Base-by-base conservation (phyloP, 2,888 invertebrate genomes). In the Heliconius ethilla region DNA sequence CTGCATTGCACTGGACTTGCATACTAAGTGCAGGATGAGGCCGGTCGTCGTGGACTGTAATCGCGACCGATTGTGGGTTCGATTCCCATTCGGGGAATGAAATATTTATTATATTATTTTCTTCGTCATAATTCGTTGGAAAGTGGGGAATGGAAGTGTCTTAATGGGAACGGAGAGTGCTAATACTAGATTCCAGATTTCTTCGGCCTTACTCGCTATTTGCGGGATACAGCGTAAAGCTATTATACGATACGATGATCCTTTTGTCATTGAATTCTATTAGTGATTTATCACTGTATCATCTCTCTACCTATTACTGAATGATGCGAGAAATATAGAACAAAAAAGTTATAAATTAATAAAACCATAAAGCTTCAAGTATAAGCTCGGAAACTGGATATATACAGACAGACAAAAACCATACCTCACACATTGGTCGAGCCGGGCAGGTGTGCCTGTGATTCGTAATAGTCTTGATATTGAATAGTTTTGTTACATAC, bases 391-490 rank as follows among this genome's bases (percentile, higher is more conserved):
- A 72, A 72, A 72, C 70, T 55, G 70, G 55, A 72, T n/a, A 13
- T n/a, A 13, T 15, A 33, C 55, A 55, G 70, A 55, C 55, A 25
- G 51, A 72, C 70, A 72, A 72, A 55, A 70, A 72, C 55, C 70
- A n/a, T 59, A 29, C 55, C 55, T 33, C 55, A 70, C 45, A 45
- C 29, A 72, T 72, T 55, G 51, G 55, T 72, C 13, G 70, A 59
- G 70, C 22, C 18, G 70, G 33, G 70, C 70, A 72, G 70, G 70
- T 72, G 82, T 83, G 85, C 87, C 84, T 83, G 45, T 72, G 70
- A 13, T 33, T n/a, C 33, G 55, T 55, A 55, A 72, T 72, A 29
- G 70, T n/a, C 33, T 72, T 72, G 13, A 29, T 33, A 72, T 51
- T 59, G 70, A 59, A 59, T 72, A 33, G 70, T 72, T 55, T 59